Base-by-base conservation (phyloP, 2,797 vertebrate species). In the Malurus leucopterus region DNA sequence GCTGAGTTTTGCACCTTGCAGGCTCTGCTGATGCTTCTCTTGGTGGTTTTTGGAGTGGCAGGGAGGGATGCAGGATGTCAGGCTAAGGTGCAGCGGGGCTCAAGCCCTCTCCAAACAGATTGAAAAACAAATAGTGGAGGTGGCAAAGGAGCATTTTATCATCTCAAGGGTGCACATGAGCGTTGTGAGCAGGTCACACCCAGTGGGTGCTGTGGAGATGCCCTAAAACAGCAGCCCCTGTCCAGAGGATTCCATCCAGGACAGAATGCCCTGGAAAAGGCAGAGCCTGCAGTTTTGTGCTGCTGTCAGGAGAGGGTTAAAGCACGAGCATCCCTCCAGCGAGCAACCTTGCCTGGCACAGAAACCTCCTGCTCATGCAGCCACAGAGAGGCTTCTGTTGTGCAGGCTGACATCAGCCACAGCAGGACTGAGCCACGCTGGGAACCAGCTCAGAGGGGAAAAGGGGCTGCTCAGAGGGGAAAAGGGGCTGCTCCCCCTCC, bases 381-480 rank as follows among this genome's bases (percentile, higher is more conserved):
- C 29, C 89, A 93, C 90, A 93, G 72, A 89, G 77, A 75, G 49
- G 63, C 86, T 78, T 88, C 64, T 94, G 85, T 93, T 86, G 72
- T 49, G 34, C 0, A 6, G 59, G 3, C 67, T 96, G 89, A 93
- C 90, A 77, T 96, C 96, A 96, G 85, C 78, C 4, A 0, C 38
- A 3, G 11, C 9, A 4, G 89, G 72, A 67, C 36, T 81, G 92
- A 94, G 76, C 89, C 94, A 78, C 0, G 0, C 69, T 9, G 73
- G 73, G 75, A 92, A 74, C 71, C 84, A 76, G 68, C 88, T 84
- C 15, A 0, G 68, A 6, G 15, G 36, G 36, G 36, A 36, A 36
- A 36, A 36, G 55, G 27, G 27, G 2, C 69, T 75, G 68, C 88
- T 84, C 14, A 0, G 68, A 6, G 15, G 36, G 36, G 36, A 36